Evolutionary conservation across 1,140 invertebrate genomes (phyloP).

Genomic region (Brachionus rotundiformis): DNA sequence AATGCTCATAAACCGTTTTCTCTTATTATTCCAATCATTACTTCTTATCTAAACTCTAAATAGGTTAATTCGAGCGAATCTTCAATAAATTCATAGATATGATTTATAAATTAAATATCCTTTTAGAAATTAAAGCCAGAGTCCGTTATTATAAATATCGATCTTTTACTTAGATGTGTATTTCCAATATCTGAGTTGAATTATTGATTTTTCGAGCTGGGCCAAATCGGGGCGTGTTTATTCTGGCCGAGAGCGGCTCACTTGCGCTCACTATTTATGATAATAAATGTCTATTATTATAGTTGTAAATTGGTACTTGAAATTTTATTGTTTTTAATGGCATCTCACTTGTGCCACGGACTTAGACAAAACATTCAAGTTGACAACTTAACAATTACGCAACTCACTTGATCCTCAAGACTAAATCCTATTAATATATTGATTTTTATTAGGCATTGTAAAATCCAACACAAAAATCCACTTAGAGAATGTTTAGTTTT

Average conservation of each 20-base stretch:
- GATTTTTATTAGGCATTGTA: background rate
- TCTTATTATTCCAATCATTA: background rate
- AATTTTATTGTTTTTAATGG: background rate
- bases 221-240: background rate
- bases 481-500: background rate
- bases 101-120: background rate
- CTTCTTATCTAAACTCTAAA: background rate
- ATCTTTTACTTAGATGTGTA: background rate
- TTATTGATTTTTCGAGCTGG: constrained; percentile 27
- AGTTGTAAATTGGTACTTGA: background rate
- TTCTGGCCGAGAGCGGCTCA: background rate
- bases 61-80: constrained; percentile 28
- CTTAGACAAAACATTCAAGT: background rate
- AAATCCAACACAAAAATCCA: too few species aligned
- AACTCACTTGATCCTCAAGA: background rate
- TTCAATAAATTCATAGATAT: background rate
- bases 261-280: background rate
- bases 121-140: background rate
- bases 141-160: constrained; percentile 6
- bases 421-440: background rate
- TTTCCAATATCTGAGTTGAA: constrained; percentile 27
- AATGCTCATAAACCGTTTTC: background rate
- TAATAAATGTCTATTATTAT: background rate
- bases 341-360: background rate
- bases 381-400: background rate